phyloP scores from a whole-genome alignment of 1,140 invertebrate species.

The Goniozus legneri region DNA sequence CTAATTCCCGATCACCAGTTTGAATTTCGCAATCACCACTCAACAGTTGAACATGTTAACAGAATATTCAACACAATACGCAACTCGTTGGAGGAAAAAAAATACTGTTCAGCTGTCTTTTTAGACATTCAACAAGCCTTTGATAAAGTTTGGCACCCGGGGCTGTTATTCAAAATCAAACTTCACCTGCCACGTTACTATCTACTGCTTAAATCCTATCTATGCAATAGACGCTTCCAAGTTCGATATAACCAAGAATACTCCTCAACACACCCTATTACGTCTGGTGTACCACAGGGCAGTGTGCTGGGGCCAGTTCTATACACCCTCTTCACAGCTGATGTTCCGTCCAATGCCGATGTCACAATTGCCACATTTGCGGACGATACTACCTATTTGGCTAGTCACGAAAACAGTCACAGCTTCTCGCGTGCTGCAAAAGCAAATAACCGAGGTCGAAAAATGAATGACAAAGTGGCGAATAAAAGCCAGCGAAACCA shows the following conservation, averaged over 20 bases:
- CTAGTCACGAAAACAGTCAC: not conserved
- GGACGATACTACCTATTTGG: constrained; percentile 27
- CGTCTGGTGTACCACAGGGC: constrained; percentile 23
- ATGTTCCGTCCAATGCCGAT: constrained; percentile 17
- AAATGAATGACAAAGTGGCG: constrained; percentile 29
- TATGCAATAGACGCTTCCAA: not conserved
- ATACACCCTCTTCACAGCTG: constrained; percentile 26
- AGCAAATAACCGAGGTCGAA: constrained; percentile 14
- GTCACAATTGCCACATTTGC: constrained; percentile 27
- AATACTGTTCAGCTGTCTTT: constrained; percentile 30
- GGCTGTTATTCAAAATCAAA: constrained; percentile 31
- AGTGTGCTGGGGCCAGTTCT: constrained; percentile 25
- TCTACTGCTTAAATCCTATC: not conserved
- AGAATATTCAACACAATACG: constrained; percentile 15
- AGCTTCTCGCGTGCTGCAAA: not conserved
- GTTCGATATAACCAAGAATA: not conserved
- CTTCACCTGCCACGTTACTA: not conserved
- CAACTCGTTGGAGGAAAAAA: constrained; percentile 26
- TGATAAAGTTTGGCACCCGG: constrained; percentile 35
- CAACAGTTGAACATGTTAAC: constrained; percentile 14
- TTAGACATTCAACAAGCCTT: constrained; percentile 39
- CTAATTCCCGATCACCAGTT: constrained; percentile 26
- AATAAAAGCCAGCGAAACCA: constrained; percentile 27
- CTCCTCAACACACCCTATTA: not conserved
- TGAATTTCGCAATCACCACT: constrained; percentile 8